Evolutionary conservation across 2,888 invertebrate genomes (phyloP), one percentile per base, ranked within the genome.

Genomic region (Heliothis peltigera): DNA sequence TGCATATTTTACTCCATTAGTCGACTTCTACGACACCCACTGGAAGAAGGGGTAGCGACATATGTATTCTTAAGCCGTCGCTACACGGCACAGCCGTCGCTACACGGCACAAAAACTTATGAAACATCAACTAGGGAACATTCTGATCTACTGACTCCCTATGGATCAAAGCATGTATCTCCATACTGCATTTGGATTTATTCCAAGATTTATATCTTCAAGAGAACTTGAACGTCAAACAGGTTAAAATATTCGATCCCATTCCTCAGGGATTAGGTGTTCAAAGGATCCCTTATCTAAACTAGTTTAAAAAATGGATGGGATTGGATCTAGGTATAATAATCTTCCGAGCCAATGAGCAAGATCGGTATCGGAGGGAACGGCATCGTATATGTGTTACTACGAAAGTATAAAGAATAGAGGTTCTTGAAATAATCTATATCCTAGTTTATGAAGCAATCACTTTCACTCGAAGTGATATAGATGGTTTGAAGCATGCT

Each of bases 231-330:
- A 47, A 46, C 28, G 2, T 18, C 46, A 58, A 57, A 61, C 49
- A 72, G 28, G 57, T 70, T 64, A 53, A 22, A 55, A 78, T 67
- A 64, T 63, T 56, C 69, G 66, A 81, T 77, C 72, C 71, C 49
- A 76, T 74, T 73, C 83, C 75, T 64, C 51, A 66, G 64, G 80
- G 82, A 79, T 84, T 80, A 75, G 55, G 66, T 71, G 77, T 78
- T 80, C 81, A 79, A 82, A 83, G 68, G 65, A 66, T 61, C 56
- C 64, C 72, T 81, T 83, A 84, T 84, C 77, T 80, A 77, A 84
- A 79, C 75, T 77, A 75, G 74, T 75, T 81, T 82, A 75, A 81
- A 83, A 82, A 83, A 80, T 77, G 64, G 72, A 84, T 77, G 67
- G 59, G 39, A 52, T 51, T 70, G 53, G 71, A 74, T 74, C 73